Evolutionary conservation across 1,140 invertebrate species (phyloP).

Genomic region (Rhynchophorus ferrugineus): DNA sequence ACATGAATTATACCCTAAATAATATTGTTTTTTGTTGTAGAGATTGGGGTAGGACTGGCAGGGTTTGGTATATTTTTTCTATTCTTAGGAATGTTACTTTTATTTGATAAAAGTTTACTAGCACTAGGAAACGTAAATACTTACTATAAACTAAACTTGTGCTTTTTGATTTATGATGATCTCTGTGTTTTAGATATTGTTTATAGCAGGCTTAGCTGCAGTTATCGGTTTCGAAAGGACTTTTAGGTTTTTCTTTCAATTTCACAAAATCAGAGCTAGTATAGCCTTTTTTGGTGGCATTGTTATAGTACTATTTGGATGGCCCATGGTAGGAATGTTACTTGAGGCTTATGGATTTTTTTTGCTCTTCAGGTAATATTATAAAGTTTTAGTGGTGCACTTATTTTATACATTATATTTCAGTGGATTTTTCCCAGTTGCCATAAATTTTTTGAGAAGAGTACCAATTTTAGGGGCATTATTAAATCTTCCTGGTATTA

Average conservation of each 20-base stretch:
- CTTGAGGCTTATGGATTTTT: constrained; percentile 88
- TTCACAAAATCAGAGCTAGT: constrained; percentile 91
- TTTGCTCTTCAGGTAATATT: constrained; percentile 62
- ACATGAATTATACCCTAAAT: constrained; percentile 4
- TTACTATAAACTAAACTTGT: background rate
- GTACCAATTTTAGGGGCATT: constrained; percentile 67
- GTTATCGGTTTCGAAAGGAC: constrained; percentile 95
- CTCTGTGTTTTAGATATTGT: constrained; percentile 69
- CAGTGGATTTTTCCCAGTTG: constrained; percentile 81
- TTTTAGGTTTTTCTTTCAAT: constrained; percentile 96
- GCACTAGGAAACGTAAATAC: constrained; percentile 95
- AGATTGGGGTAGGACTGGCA: constrained; percentile 95
- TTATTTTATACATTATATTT: constrained; percentile 30
- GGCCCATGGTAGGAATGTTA: constrained; percentile 93
- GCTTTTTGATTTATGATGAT: background rate
- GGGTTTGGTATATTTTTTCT: constrained; percentile 95
- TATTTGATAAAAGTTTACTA: constrained; percentile 96
- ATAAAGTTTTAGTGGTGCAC: background rate
- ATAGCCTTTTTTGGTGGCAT: constrained; percentile 93
- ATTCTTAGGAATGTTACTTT: constrained; percentile 86
- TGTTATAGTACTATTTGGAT: constrained; percentile 88
- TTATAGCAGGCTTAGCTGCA: constrained; percentile 89
- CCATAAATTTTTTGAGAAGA: constrained; percentile 78
- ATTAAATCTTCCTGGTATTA: constrained; percentile 66
- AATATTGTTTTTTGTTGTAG: constrained; percentile 45